phyloP scores from a whole-genome alignment of 2,888 invertebrate species.

The Peribatodes rhomboidaria region DNA sequence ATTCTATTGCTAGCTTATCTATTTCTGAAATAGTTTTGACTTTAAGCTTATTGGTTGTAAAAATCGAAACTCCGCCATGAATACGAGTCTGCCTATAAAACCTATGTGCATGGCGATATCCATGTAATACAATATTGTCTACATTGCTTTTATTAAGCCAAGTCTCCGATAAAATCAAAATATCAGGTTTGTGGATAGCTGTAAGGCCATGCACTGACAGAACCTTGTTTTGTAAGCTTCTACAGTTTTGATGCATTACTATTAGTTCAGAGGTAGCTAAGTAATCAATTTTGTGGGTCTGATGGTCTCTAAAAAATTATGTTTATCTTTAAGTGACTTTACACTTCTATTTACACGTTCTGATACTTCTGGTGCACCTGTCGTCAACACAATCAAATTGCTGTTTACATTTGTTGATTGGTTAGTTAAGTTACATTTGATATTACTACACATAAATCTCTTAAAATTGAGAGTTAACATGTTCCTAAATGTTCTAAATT shows the following conservation, averaged over 20 bases:
- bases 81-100: not conserved
- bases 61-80: slow-evolving; percentile 3
- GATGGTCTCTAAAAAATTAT: slow-evolving; percentile 1
- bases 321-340: not conserved
- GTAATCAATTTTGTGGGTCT: not conserved
- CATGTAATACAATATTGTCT: not conserved
- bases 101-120: not conserved
- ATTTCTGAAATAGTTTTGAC: not conserved
- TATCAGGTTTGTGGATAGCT: not conserved
- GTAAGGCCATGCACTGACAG: not conserved
- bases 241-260: slow-evolving; percentile 4
- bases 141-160: not conserved
- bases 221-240: not conserved
- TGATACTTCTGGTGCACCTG: no score
- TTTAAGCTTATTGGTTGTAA: not conserved
- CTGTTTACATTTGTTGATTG: not conserved
- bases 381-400: not conserved
- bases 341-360: not conserved
- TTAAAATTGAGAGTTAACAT: not conserved
- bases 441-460: not conserved
- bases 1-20: not conserved
- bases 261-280: not conserved
- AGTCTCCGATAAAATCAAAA: not conserved
- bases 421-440: not conserved
- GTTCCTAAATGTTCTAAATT: not conserved